Evolutionary conservation across 2,113 vertebrate genomes (phyloP), one percentile per base, ranked within the genome.

Genomic region (Toxotes jaculatrix): DNA sequence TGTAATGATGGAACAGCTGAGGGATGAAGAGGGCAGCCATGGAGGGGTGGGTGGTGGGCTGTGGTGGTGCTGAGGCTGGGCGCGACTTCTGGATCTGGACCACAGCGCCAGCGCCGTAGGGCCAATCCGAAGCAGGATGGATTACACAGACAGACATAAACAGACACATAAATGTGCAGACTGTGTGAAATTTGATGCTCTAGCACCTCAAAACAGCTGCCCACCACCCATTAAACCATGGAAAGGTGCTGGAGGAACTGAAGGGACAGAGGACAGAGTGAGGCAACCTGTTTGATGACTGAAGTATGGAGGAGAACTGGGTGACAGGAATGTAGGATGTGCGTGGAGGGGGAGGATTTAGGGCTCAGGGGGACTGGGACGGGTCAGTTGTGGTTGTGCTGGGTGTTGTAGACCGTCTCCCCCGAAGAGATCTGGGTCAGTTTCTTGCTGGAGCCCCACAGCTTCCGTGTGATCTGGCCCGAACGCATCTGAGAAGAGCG

Each of bases 391-490:
- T 87, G 92, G 91, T 95, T 95, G 40, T 77, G 71, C 93, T 97
- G 96, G 91, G 96, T 96, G 92, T 97, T 97, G 96, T 99, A 99
- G 94, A 97, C 96, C 43, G 97, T 98, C 93, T 98, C 98, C 91
- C 97, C 97, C 80, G 98, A 95, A 78, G 98, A 99, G 91, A 99
- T 97, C 95, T 98, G 97, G 91, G 95, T 99, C 93, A 97, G 93
- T 49, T 96, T 95, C 93, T 96, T 99, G 95, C 96, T 98, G 93
- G 98, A 97, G 90, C 98, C 98, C 98, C 98, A 99, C 82, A 99
- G 95, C 93, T 98, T 99, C 94, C 98, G 95, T 45, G 97, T 97
- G 91, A 99, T 97, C 94, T 99, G 98, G 90, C 97, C 96, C 71
- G 96, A 96, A 80, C 97, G 97, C 95, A 97, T 97, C 98, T 99